phyloP scores from a whole-genome alignment of 1,140 invertebrate genomes.

The Megalopta genalis region DNA sequence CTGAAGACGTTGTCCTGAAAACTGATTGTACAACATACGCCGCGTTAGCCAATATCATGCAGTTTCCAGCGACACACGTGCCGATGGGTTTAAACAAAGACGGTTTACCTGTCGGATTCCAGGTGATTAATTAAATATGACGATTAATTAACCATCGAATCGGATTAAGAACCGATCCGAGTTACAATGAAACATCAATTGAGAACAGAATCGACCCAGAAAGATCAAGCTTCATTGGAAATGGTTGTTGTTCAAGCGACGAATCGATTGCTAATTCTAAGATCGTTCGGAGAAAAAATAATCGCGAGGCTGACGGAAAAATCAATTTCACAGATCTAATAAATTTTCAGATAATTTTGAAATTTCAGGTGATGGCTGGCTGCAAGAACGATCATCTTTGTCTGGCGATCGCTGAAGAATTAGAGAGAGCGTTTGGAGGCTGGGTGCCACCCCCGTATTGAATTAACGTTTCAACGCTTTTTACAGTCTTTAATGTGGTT shows the following conservation, averaged over 20 bases:
- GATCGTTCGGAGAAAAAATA: too few relatives aligned
- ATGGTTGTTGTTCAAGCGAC: too few relatives aligned
- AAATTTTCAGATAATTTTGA: constrained; percentile 3
- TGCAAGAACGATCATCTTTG: constrained; percentile 87
- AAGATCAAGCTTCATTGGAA: too few relatives aligned
- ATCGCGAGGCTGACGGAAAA: too few relatives aligned
- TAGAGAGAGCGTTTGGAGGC: constrained; percentile 91
- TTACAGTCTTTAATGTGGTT: too few relatives aligned
- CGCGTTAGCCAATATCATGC: constrained; percentile 87
- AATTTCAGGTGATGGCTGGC: constrained; percentile 81
- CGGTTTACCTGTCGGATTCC: constrained; percentile 87
- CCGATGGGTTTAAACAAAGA: constrained; percentile 84
- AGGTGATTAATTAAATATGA: constrained; percentile 76
- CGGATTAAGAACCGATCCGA: too few relatives aligned
- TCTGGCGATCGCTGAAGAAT: constrained; percentile 86
- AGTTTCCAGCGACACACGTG: constrained; percentile 88
- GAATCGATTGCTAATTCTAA: too few relatives aligned
- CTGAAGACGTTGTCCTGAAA: constrained; percentile 80
- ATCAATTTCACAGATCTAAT: too few relatives aligned
- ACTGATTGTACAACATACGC: constrained; percentile 85
- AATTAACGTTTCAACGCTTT: too few relatives aligned
- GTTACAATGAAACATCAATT: too few relatives aligned
- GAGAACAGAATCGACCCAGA: too few relatives aligned
- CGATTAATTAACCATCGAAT: too few relatives aligned
- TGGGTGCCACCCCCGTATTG: constrained; percentile 80